Base-by-base conservation (phyloP, 2,113 vertebrate genomes). In the Lanius ludovicianus region DNA sequence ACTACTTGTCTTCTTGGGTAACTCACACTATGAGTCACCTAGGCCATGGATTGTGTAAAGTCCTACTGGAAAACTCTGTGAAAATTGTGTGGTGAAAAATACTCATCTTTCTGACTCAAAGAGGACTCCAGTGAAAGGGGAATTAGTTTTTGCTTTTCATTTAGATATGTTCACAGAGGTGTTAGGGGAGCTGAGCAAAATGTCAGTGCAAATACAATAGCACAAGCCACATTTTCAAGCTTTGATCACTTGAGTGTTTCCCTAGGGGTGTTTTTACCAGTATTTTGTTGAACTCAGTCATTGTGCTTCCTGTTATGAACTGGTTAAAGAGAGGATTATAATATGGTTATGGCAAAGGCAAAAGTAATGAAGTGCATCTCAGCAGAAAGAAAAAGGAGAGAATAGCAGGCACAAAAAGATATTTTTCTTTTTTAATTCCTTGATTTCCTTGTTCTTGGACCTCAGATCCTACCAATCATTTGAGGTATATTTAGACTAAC, bases 221-320 rank as follows among this genome's bases (percentile, higher is more conserved):
- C 85, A 92, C 49, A 93, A 93, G 94, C 79, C 71, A 60, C 91
- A 94, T 88, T 97, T 95, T 95, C 97, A 96, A 97, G 89, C 93
- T 93, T 88, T 95, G 64, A 82, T 83, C 90, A 96, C 95, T 97
- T 95, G 96, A 76, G 70, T 84, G 30, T 93, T 94, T 89, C 97
- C 97, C 97, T 64, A 39, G 97, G 92, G 97, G 95, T 93, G n/a
- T 71, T 97, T 91, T 97, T 96, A 93, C 96, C 93, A 95, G 89
- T 94, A 94, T 96, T 97, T 95, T 79, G 86, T 95, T 95, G 96
- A 97, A 90, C 85, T 94, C 76, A 93, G 67, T 84, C 87, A 76
- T 93, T 95, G 84, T 70, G 64, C 86, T 97, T 98, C 94, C 96
- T 97, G 63, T 82, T 96, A 90, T 28, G 90, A 97, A 96, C 91